These are phyloP conservation scores for Falco punctatus DNA, from an alignment of 2,113 vertebrate species.

Conservation along the genomic window DNA sequence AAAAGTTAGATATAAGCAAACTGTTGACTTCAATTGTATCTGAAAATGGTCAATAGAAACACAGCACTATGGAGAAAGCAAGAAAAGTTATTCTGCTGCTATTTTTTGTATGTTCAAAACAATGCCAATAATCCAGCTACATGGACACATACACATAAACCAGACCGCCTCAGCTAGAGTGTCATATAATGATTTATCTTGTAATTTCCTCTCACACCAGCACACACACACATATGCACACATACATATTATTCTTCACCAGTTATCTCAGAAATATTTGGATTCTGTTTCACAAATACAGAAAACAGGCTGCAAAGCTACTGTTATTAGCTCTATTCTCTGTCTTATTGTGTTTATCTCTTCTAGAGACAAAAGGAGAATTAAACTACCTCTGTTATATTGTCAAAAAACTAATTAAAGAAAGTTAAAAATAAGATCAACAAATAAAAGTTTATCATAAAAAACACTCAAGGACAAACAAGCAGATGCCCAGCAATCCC, in stretches of 20 bases:
- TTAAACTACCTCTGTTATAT: neutral
- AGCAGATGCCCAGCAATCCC: neutral
- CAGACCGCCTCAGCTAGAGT: neutral
- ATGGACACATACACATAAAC: neutral
- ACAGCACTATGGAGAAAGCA: neutral
- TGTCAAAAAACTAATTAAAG: slow-evolving; percentile 24
- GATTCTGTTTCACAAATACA: neutral
- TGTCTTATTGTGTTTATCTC: neutral
- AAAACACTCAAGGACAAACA: neutral
- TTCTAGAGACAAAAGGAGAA: neutral
- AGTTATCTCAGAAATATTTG: neutral
- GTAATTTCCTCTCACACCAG: neutral
- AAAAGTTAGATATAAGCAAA: neutral
- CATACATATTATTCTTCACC: neutral
- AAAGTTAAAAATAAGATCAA: slow-evolving; percentile 10
- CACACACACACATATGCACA: neutral
- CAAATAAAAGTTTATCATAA: neutral
- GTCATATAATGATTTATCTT: neutral
- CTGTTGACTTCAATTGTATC: neutral
- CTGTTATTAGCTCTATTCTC: neutral
- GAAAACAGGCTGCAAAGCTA: neutral
- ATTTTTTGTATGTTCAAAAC: neutral
- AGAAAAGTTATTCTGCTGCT: neutral
- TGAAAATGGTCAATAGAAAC: neutral
- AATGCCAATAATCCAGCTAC: neutral